Percentiles rank a stretch among this genome's conserved stretches.
These are phyloP conservation scores for Pyrgilauda ruficollis DNA, from an alignment of 2,113 vertebrate genomes.

Conservation along the genomic window DNA sequence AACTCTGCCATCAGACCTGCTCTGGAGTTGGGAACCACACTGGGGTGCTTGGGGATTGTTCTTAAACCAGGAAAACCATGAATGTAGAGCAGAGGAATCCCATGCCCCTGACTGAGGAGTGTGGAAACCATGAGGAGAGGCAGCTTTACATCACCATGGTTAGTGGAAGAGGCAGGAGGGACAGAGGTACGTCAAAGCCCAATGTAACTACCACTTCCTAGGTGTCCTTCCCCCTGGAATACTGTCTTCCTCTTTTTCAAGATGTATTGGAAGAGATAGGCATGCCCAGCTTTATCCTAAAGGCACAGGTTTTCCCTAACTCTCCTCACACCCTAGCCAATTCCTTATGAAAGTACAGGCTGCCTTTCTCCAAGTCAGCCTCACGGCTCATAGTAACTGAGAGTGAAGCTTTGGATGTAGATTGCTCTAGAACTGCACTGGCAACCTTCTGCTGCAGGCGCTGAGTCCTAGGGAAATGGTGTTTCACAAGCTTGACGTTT, in stretches of 20 bases:
- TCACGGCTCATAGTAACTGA: constrained; percentile 69
- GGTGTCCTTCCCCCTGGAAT: neutral
- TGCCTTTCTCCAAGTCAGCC: constrained; percentile 76
- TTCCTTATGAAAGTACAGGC: constrained; percentile 53
- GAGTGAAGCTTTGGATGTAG: constrained; percentile 81
- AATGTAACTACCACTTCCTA: neutral
- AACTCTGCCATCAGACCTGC: neutral
- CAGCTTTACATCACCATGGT: neutral
- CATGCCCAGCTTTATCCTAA: neutral
- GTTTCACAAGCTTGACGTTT: constrained; percentile 76
- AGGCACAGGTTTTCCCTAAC: constrained; percentile 53
- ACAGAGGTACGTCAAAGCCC: neutral
- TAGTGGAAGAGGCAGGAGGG: neutral
- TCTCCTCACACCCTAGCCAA: constrained; percentile 73
- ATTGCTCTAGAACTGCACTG: constrained; percentile 49
- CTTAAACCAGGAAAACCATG: neutral
- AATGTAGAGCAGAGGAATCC: neutral
- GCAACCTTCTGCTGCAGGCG: neutral
- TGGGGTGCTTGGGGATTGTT: neutral
- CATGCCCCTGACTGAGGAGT: rapidly evolving
- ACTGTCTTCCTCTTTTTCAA: neutral
- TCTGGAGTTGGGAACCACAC: neutral
- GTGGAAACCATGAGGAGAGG: neutral
- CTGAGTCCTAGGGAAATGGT: neutral
- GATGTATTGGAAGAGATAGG: neutral